Conservation (phyloP, 2,113 vertebrate genomes). For the Coracopsis vasa region DNA sequence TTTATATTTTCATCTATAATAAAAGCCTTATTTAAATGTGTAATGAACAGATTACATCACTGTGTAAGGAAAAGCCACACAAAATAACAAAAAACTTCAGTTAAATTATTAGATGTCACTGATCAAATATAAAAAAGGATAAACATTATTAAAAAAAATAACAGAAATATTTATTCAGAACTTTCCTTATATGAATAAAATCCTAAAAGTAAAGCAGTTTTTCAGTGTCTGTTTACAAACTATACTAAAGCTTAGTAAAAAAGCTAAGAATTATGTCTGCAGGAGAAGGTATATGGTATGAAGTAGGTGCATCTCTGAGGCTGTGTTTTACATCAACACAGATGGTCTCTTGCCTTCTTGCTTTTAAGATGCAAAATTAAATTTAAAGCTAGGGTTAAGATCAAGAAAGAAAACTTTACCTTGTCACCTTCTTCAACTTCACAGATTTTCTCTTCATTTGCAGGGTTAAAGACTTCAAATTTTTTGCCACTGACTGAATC, state of each 20-base stretch:
- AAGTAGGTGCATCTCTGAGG: not conserved
- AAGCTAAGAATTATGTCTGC: not conserved
- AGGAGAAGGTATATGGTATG: not conserved
- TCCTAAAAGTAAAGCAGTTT: not conserved
- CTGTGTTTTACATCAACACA: not conserved
- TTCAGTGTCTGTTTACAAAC: not conserved
- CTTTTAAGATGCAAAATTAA: not conserved
- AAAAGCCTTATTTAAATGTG: not conserved
- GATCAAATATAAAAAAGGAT: not conserved
- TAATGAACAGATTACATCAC: not conserved
- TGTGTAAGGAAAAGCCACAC: not conserved
- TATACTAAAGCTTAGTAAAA: not conserved
- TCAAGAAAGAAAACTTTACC: conserved; percentile 55
- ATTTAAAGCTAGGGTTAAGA: not conserved
- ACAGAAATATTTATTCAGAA: not conserved
- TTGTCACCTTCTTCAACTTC: conserved; percentile 86
- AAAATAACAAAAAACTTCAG: not conserved
- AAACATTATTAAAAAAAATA: not conserved
- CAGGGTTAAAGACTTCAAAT: conserved; percentile 83
- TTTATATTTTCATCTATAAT: not conserved
- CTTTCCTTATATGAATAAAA: not conserved
- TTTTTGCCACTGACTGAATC: conserved; percentile 81
- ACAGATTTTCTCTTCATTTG: conserved; percentile 84
- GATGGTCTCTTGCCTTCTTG: not conserved
- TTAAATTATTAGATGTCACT: not conserved